Evolutionary conservation across 2,113 vertebrate genomes (phyloP), one percentile per base, ranked within the genome.

Genomic region (Meriones unguiculatus): DNA sequence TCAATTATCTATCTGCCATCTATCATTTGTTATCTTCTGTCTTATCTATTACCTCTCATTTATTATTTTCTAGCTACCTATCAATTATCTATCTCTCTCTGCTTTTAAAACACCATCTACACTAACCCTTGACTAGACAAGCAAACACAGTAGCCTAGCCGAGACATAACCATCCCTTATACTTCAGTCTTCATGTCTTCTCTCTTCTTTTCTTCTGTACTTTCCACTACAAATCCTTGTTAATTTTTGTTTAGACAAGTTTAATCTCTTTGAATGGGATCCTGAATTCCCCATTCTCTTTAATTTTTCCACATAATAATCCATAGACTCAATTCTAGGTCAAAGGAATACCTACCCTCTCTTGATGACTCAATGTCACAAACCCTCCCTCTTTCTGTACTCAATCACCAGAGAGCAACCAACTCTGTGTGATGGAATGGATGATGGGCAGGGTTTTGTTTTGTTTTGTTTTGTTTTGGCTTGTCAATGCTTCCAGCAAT

Each of bases 401-500:
- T 57, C 30, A 82, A 69, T 17, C n/a, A 75, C 13, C 57, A 28
- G n/a, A 59, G 38, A 46, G 7, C 10, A 73, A 30, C 24, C 17
- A 30, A 20, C 28, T 41, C 80, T 28, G 3, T 77, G 46, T 25
- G 28, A 76, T 14, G 32, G 52, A 76, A 86, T 69, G 35, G 28
- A 30, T 28, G 8, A 65, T 57, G 28, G 4, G 4, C 1, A 28
- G 14, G 6, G 72, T 69, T 85, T 64, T 18, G 2, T 89, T 78
- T 87, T 69, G 18, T 80, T 82, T 10, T 62, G 32, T 77, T 67
- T 73, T 11, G 65, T 6, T 72, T 73, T 75, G 24, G 22, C 32
- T 92, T 89, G 84, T 81, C 73, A 89, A 35, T 41, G 11, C 10
- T 89, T 93, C 62, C 35, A 89, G 35, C 32, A 91, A 65, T 65